Evolutionary conservation across 1,140 invertebrate genomes (phyloP), one percentile per base, ranked within the genome.

Genomic region (Penaeus chinensis): DNA sequence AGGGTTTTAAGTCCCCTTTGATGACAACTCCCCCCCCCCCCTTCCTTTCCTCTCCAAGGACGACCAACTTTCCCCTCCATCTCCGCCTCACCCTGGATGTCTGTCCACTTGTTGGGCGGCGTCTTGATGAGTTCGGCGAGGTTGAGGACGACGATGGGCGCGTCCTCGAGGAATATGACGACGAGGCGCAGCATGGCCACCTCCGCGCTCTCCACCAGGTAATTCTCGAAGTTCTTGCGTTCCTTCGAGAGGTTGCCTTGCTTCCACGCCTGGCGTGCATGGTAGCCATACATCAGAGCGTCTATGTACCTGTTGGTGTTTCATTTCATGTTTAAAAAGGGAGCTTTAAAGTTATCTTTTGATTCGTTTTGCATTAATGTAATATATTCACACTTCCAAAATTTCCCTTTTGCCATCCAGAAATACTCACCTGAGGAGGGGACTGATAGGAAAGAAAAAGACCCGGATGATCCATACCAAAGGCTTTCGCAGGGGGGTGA

Each of bases 361-460:
- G 54, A 0, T 54, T 54, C 11, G 54, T 16, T 2, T 54, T 54
- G 10, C 2, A 54, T 54, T 54, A 54, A 16, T 54, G 54, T 54
- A 54, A 13, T 13, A 54, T 54, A 54, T 13, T 54, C 54, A 13
- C 54, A 11, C 2, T 54, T 54, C 1, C 10, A 16, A 13, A 54
- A 54, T 8, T 13, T 54, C 16, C 54, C 10, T 54, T 11, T 54
- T 8, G 37, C 7, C 69, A 16, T 37, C 69, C 69, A 16, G 1
- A 27, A 16, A 11, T 37, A 69, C 69, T 69, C 63, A 90, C 89
- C 89, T 89, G 19, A 90, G 79, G 24, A 90, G 74, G 54, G 87
- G 89, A 69, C 89, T 90, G 60, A 90, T 87, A 11, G 89, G 89
- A 61, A 90, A 90, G 82, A 90, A 90, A 27, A 88, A 71, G 22